Conservation (phyloP, 2,113 vertebrate genomes). For the Corythornis vintsioides region DNA sequence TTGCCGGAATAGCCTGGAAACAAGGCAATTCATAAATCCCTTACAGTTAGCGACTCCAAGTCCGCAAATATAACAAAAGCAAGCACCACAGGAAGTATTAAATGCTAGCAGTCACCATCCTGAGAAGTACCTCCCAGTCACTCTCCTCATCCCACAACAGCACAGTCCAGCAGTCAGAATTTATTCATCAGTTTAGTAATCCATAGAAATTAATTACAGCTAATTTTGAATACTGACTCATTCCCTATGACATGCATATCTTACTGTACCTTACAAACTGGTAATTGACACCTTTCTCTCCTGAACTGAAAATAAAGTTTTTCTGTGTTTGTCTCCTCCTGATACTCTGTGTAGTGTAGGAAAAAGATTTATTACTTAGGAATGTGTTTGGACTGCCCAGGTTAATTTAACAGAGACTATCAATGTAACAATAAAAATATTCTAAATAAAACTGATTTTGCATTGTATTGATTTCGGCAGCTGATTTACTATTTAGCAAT, state of each 20-base stretch:
- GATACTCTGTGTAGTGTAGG: neutral
- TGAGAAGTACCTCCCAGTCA: neutral
- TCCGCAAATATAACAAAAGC: neutral
- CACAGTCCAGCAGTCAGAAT: neutral
- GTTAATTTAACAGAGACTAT: conserved; percentile 65
- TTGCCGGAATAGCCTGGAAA: neutral
- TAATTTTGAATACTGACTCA: neutral
- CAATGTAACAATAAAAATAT: conserved; percentile 62
- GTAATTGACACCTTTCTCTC: neutral
- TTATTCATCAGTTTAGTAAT: neutral
- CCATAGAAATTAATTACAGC: neutral
- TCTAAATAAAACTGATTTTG: neutral
- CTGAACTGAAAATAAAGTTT: neutral
- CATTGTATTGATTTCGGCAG: conserved; percentile 3
- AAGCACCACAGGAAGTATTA: neutral
- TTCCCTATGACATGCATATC: neutral
- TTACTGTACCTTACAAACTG: neutral
- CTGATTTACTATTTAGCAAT: neutral
- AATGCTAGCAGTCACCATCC: neutral
- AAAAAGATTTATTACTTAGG: conserved; percentile 9
- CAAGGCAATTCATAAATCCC: neutral
- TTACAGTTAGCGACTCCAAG: neutral
- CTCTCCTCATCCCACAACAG: neutral
- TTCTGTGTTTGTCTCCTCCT: neutral
- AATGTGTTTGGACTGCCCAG: neutral